Evolutionary conservation across 2,113 vertebrate genomes (phyloP).

Genomic region (Oryzias woworae): DNA sequence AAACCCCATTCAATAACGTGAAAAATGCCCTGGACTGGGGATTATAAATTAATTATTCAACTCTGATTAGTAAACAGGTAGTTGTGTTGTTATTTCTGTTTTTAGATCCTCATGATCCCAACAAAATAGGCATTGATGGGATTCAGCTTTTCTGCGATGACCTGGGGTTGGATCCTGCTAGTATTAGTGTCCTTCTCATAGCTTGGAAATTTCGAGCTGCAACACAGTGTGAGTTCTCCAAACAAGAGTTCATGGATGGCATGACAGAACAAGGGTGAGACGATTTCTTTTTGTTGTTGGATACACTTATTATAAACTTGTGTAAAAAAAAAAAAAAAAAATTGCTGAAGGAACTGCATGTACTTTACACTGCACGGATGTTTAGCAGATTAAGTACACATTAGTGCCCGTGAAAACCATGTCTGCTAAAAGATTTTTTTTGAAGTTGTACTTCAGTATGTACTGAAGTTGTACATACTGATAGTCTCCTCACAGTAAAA

Average conservation of each 20-base stretch:
- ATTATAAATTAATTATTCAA: background rate
- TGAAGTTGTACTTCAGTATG: too few species aligned
- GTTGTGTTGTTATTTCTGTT: background rate
- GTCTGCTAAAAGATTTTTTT: too few species aligned
- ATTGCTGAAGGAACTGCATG: too few species aligned
- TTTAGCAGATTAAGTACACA: too few species aligned
- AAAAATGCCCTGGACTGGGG: background rate
- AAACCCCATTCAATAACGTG: background rate
- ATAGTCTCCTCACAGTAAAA: too few species aligned
- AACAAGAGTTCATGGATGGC: conserved; percentile 92
- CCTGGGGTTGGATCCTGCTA: conserved; percentile 88
- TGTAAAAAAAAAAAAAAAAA: too few species aligned
- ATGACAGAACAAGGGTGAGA: conserved; percentile 90
- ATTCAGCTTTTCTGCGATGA: conserved; percentile 95
- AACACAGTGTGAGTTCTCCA: conserved; percentile 94
- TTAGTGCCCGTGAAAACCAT: too few species aligned
- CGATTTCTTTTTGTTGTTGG: background rate
- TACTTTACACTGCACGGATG: too few species aligned
- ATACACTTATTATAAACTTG: too few species aligned
- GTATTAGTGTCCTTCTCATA: conserved; percentile 90
- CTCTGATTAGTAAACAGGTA: too few species aligned
- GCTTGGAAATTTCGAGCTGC: conserved; percentile 95
- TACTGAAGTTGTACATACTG: too few species aligned
- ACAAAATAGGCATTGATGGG: conserved; percentile 94
- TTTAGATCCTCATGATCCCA: conserved; percentile 91